A percentile compares a stretch with the other conserved stretches of the same genome.
Evolutionary conservation across 23 tunicate species (phyloP).

Genomic region (Diplosoma virens): DNA sequence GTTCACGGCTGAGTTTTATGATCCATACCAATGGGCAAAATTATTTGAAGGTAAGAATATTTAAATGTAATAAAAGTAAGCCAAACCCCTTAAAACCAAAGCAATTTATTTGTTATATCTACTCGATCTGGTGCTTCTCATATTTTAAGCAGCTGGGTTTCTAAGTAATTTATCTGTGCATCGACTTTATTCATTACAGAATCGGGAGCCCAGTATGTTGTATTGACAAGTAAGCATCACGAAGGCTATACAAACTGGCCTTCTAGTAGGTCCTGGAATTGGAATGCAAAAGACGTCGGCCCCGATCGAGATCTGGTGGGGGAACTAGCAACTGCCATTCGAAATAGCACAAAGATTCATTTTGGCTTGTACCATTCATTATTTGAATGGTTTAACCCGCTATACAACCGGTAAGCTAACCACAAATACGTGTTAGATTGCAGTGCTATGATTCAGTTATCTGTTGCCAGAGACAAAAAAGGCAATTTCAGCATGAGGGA

Average conservation of each 20-base stretch:
- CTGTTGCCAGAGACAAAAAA: constrained; percentile 68
- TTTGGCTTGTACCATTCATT: constrained; percentile 83
- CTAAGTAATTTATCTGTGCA: not conserved
- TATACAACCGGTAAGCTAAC: constrained; percentile 36
- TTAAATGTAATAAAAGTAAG: not conserved
- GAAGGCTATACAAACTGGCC: constrained; percentile 95
- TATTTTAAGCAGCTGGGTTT: not conserved
- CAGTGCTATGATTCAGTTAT: too few species aligned
- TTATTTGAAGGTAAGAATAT: constrained; percentile 53
- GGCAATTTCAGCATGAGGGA: constrained; percentile 57
- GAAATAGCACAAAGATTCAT: constrained; percentile 43
- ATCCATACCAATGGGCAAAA: constrained; percentile 80
- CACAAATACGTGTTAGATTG: not conserved
- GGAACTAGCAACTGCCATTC: constrained; percentile 61
- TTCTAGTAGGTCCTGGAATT: constrained; percentile 59
- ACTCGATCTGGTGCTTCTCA: too few species aligned
- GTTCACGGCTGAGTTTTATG: constrained; percentile 80
- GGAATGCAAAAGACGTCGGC: constrained; percentile 81
- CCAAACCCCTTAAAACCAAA: not conserved
- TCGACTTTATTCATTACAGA: constrained; percentile 12
- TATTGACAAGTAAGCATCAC: constrained; percentile 86
- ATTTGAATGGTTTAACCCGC: constrained; percentile 87
- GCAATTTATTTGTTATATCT: not conserved
- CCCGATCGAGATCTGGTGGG: constrained; percentile 84
- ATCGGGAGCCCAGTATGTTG: constrained; percentile 86